Evolutionary conservation across 2,888 invertebrate genomes (phyloP).

Genomic region (Phymatocera aterrima): DNA sequence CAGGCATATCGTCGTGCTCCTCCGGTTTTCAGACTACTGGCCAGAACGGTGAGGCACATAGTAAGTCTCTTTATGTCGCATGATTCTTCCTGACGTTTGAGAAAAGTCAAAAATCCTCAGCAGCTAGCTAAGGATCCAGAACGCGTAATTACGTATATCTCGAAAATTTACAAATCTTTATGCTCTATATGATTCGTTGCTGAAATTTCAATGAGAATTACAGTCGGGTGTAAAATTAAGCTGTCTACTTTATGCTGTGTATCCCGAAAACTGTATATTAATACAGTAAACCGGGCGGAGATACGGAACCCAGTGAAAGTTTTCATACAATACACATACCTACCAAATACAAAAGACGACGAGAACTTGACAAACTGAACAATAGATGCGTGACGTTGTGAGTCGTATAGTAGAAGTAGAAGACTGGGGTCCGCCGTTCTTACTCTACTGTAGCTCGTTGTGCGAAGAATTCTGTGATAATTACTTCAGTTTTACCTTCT

Average conservation of each 20-base stretch:
- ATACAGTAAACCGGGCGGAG: background rate
- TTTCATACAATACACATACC: too few species aligned
- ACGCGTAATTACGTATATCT: too few species aligned
- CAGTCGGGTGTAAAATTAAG: too few species aligned
- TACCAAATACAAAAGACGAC: background rate
- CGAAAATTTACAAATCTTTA: too few species aligned
- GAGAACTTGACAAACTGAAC: background rate
- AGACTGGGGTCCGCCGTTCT: background rate
- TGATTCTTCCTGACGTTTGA: background rate
- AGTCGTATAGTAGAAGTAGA: too few species aligned
- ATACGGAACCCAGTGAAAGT: background rate
- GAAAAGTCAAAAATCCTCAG: too few species aligned
- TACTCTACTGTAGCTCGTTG: background rate
- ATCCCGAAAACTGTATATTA: background rate
- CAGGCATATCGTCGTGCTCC: slow-evolving; percentile 65
- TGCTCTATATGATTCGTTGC: too few species aligned
- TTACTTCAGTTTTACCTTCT: background rate
- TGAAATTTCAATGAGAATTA: too few species aligned
- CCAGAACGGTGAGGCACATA: slow-evolving; percentile 74
- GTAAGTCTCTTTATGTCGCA: slow-evolving; percentile 65
- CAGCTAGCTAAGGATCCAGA: too few species aligned
- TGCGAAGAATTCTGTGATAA: background rate
- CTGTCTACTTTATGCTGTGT: too few species aligned
- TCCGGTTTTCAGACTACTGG: slow-evolving; percentile 65
- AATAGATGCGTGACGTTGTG: background rate